Base-by-base conservation (phyloP, 2,888 invertebrate species). In the Sceliomorpha sp. region DNA sequence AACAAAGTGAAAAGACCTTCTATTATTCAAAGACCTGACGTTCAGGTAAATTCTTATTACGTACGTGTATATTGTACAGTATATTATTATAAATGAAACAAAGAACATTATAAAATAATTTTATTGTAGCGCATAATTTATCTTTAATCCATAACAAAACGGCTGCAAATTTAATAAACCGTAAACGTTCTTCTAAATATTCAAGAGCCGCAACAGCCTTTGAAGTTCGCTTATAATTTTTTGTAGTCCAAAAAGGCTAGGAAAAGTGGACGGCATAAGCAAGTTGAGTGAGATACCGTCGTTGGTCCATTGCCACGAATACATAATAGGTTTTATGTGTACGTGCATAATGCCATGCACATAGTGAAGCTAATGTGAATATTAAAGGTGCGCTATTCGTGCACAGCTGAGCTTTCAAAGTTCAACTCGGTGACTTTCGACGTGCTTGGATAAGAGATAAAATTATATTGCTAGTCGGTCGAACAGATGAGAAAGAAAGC, bases 381-480 rank as follows among this genome's bases (percentile, higher is more conserved):
- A 67, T 59, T 67, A 67, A 67, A 67, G 67, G 47, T 53, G 40
- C 34, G 42, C 42, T 59, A 67, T 67, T 67, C 67, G 59, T 59
- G 67, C 59, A 48, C 59, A 67, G 60, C 60, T 67, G 60, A 60
- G 60, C 60, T 67, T 60, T 67, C 59, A 67, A 67, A 60, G 67
- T 67, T 67, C 55, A 67, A 60, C 67, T 67, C 55, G 48, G 59
- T 67, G 67, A 67, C 67, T 67, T 67, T 67, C 59, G 55, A 67
- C 67, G 67, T 67, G 60, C 67, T 67, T 67, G 67, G 67, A 67
- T 67, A 67, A 67, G 67, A 67, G 59, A 67, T 67, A 67, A 59
- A 67, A 59, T 67, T 59, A 67, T 67, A 67, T 67, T 67, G 66
- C 59, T 59, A 53, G 66, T 59, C 59, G 53, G 53, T 59, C 66